Percentiles rank a stretch among this genome's conserved stretches.
Conservation (phyloP, 2,888 invertebrate species). For the Monopis laevigella region DNA sequence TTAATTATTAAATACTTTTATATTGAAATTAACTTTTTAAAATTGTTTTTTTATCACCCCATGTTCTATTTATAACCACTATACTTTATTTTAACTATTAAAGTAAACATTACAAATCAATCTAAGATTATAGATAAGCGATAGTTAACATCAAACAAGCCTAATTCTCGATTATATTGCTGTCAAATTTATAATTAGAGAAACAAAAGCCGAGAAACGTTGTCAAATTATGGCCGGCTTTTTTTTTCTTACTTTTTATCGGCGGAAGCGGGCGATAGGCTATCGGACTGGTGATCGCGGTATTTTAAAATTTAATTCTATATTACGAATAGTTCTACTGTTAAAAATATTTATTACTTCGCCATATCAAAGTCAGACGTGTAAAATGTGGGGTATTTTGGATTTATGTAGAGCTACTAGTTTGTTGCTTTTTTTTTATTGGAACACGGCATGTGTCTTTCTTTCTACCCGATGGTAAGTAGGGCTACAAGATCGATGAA, state of each 20-base stretch:
- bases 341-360: constrained; percentile 11
- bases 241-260: constrained; percentile 16
- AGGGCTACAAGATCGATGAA: no score
- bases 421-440: no score
- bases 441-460: no score
- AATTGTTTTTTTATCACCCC: not conserved
- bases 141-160: constrained; percentile 1
- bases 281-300: constrained; percentile 24
- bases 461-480: no score
- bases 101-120: constrained; percentile 1
- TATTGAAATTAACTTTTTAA: no score
- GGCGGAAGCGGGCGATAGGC: constrained; percentile 23
- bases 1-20: no score
- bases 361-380: constrained; percentile 5
- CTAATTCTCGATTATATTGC: constrained; percentile 3
- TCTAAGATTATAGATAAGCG: constrained; percentile 1
- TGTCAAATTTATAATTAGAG: constrained; percentile 8
- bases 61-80: not conserved
- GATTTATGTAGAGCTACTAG: not conserved
- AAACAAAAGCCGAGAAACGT: constrained; percentile 1
- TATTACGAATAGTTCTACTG: constrained; percentile 10
- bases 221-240: constrained; percentile 1
- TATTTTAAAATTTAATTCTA: constrained; percentile 15
- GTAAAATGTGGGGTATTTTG: not conserved
- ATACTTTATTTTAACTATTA: not conserved